phyloP scores from a whole-genome alignment of 2,113 vertebrate genomes.

The Trinectes maculatus region DNA sequence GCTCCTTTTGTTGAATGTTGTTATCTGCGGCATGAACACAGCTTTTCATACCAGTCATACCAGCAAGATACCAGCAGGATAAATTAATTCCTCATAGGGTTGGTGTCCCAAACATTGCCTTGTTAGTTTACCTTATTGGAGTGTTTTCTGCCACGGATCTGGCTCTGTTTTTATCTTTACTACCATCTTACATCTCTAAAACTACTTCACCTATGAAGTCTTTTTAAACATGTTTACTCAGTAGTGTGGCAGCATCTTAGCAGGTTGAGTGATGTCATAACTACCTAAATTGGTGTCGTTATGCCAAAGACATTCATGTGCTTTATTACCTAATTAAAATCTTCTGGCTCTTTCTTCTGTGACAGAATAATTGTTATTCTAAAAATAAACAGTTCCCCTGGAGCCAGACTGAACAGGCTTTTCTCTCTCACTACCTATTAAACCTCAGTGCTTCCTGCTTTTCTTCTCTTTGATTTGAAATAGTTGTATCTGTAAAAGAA shows the following conservation, averaged over 20 bases:
- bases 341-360: conserved; percentile 28
- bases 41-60: too few species aligned
- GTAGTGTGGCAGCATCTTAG: not conserved
- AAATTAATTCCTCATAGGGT: conserved; percentile 11
- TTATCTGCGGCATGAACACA: not conserved
- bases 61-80: conserved; percentile 1
- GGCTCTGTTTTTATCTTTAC: conserved; percentile 2
- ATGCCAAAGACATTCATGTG: conserved; percentile 23
- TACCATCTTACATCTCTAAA: too few species aligned
- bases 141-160: not conserved
- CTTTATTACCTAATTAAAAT: conserved; percentile 63
- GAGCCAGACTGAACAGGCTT: conserved; percentile 20
- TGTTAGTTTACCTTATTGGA: conserved; percentile 5
- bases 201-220: too few species aligned
- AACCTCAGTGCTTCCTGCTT: not conserved
- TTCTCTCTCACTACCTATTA: conserved; percentile 1
- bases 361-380: conserved; percentile 68
- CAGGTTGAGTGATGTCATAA: conserved; percentile 1
- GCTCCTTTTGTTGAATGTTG: not conserved
- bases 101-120: not conserved
- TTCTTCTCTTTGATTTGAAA: not conserved
- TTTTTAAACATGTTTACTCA: too few species aligned
- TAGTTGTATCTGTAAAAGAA: too few species aligned
- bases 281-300: conserved; percentile 6
- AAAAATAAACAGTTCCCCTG: conserved; percentile 44